phyloP scores from a whole-genome alignment of 2,113 vertebrate genomes.

The Shinisaurus crocodilurus region DNA sequence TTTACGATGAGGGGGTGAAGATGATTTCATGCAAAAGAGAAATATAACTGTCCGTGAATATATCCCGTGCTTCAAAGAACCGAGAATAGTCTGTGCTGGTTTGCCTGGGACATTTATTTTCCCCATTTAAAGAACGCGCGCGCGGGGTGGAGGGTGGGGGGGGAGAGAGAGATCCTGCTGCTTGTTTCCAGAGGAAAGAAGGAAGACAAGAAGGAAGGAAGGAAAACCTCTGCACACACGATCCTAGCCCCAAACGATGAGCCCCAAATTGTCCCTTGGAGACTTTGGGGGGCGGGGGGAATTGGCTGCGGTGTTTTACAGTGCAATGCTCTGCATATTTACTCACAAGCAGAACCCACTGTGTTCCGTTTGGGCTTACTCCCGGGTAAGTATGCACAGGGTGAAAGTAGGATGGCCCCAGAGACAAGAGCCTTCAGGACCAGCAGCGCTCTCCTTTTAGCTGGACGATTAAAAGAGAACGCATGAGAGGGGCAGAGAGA shows the following conservation, averaged over 20 bases:
- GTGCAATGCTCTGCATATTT: background rate
- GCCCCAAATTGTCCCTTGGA: background rate
- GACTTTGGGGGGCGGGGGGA: background rate
- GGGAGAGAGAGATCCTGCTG: background rate
- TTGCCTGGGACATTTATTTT: background rate
- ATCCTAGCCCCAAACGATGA: background rate
- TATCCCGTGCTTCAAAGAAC: background rate
- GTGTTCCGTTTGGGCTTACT: background rate
- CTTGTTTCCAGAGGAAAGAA: background rate
- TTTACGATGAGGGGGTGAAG: background rate
- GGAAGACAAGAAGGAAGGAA: background rate
- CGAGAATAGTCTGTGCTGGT: background rate
- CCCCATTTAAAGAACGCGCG: background rate
- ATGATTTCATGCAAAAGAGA: no score
- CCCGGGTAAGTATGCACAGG: background rate
- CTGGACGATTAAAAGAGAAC: background rate
- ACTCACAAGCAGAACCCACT: background rate
- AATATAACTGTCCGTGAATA: background rate
- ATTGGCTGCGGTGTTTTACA: background rate
- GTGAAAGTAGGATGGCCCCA: no score
- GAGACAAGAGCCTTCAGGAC: background rate
- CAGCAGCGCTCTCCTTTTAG: background rate
- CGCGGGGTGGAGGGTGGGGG: no score
- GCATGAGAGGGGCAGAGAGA: no score
- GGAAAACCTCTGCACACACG: no score